Evolutionary conservation across 2,888 invertebrate species (phyloP).

Genomic region (Amphimallon solstitiale): DNA sequence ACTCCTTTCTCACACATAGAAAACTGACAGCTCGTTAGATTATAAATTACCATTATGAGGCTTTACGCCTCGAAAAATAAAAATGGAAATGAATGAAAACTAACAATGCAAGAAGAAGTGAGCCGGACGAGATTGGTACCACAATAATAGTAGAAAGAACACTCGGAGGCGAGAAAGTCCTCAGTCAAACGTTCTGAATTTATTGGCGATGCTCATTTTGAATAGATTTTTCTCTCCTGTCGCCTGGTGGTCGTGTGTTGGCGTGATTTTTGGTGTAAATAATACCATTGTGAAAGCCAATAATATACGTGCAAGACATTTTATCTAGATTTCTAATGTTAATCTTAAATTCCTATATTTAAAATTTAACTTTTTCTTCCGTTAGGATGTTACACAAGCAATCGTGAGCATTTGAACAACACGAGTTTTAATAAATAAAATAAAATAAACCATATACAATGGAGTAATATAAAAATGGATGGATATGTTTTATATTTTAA

Average conservation of each 20-base stretch:
- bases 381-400: too few species aligned
- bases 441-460: too few species aligned
- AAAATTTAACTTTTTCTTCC: not conserved
- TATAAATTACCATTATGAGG: conserved; percentile 27
- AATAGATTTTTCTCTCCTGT: conserved; percentile 5
- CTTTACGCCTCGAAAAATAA: conserved; percentile 6
- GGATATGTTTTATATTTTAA: too few species aligned
- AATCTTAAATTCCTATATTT: conserved; percentile 5
- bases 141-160: conserved; percentile 8
- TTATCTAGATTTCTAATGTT: conserved; percentile 11
- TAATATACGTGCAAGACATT: not conserved
- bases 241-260: not conserved
- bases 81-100: not conserved
- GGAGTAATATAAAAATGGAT: too few species aligned
- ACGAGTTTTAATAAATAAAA: too few species aligned
- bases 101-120: not conserved
- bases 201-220: conserved; percentile 21
- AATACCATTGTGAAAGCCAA: not conserved
- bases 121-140: not conserved
- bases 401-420: too few species aligned
- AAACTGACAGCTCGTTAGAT: conserved; percentile 23
- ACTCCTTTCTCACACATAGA: conserved; percentile 1
- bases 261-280: not conserved
- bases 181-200: conserved; percentile 6
- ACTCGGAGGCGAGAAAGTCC: conserved; percentile 26